phyloP scores from a whole-genome alignment of 2,888 invertebrate species.

The Aleiodes alternator region DNA sequence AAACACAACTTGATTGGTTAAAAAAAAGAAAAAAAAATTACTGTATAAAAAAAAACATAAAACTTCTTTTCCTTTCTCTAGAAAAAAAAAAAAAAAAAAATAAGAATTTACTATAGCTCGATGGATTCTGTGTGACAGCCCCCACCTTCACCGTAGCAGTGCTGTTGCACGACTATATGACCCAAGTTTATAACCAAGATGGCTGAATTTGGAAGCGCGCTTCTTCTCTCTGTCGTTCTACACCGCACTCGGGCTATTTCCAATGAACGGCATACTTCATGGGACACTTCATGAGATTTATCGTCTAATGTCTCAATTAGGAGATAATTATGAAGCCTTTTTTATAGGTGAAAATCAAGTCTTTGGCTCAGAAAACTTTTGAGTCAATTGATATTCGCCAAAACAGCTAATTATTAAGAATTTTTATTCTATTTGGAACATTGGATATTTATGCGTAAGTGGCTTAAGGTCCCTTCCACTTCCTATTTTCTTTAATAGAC shows the following conservation, averaged over 20 bases:
- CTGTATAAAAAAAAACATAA: conserved; percentile 31
- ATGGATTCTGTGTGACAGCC: conserved; percentile 54
- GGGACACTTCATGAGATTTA: conserved; percentile 17
- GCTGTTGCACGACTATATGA: conserved; percentile 35
- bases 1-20: background rate
- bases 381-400: too few relatives aligned
- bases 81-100: too few relatives aligned
- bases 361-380: too few relatives aligned
- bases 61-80: background rate
- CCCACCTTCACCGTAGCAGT: conserved; percentile 51
- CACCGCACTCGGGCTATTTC: background rate
- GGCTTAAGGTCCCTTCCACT: conserved; percentile 56
- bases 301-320: conserved; percentile 25
- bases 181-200: conserved; percentile 48
- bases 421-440: background rate
- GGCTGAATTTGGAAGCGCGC: conserved; percentile 50
- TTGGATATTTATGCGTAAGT: conserved; percentile 18
- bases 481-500: conserved; percentile 43
- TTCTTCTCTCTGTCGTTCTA: background rate
- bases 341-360: too few relatives aligned
- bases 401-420: too few relatives aligned
- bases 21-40: conserved; percentile 44
- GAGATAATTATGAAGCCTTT: too few relatives aligned
- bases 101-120: conserved; percentile 9
- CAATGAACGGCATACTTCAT: background rate